Conservation (phyloP, 2,113 vertebrate genomes). For the Solea solea region DNA sequence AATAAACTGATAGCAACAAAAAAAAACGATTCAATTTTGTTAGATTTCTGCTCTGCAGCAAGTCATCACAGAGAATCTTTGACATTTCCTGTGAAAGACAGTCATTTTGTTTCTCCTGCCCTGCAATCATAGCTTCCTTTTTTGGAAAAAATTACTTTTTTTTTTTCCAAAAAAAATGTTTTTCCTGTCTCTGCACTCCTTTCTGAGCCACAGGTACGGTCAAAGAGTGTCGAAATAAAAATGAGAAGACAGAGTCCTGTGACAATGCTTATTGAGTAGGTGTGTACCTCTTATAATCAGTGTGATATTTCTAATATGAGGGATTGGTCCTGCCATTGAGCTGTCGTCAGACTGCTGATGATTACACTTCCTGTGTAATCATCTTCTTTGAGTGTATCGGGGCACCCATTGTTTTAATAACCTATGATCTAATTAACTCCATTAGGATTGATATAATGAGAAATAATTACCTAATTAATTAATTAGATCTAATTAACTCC, state of each 20-base stretch:
- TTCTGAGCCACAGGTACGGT: background rate
- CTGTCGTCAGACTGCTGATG: background rate
- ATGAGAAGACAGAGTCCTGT: no score
- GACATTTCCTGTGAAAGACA: slow-evolving; percentile 1
- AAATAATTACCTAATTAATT: slow-evolving; percentile 1
- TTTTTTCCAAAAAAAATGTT: no score
- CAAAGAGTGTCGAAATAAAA: no score
- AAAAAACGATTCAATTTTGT: background rate
- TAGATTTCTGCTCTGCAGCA: background rate
- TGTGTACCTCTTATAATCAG: background rate
- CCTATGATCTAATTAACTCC: background rate
- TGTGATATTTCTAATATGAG: slow-evolving; percentile 1
- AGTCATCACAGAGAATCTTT: background rate
- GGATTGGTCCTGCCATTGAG: background rate
- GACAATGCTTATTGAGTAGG: no score
- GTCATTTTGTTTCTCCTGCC: background rate
- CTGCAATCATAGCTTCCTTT: slow-evolving; percentile 14
- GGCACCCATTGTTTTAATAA: slow-evolving; percentile 15
- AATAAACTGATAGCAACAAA: background rate
- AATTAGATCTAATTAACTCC: background rate
- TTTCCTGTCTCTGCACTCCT: background rate
- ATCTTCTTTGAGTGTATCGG: background rate
- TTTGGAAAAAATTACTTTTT: no score
- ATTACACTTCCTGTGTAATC: background rate
- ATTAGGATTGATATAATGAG: background rate